Evolutionary conservation across 2,113 vertebrate genomes (phyloP).

Genomic region (Psilopsiagon aurifrons): DNA sequence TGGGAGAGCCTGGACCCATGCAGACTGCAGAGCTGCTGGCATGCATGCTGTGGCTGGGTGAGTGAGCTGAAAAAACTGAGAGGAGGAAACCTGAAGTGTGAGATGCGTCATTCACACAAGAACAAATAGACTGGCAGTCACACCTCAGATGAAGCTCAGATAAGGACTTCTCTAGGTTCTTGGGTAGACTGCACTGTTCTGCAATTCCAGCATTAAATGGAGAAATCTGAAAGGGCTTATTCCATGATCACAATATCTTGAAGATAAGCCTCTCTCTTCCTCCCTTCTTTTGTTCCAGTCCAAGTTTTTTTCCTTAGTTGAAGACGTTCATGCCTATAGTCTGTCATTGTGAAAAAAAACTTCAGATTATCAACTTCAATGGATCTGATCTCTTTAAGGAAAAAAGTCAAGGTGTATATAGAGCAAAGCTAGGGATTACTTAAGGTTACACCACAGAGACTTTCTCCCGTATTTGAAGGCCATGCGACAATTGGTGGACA

Average conservation of each 20-base stretch:
- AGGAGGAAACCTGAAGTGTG: neutral
- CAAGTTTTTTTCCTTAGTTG: neutral
- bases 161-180: neutral
- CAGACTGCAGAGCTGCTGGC: neutral
- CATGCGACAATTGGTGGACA: neutral
- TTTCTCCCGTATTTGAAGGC: neutral
- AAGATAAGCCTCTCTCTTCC: neutral
- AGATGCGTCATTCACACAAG: neutral
- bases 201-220: neutral
- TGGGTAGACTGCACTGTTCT: neutral
- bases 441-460: neutral
- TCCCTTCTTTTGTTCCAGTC: neutral
- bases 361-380: neutral
- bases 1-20: too few relatives aligned
- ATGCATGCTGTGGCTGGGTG: neutral
- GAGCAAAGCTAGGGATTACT: neutral
- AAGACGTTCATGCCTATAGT: neutral
- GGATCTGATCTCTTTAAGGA: neutral
- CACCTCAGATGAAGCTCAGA: neutral
- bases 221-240: neutral
- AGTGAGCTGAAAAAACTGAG: neutral
- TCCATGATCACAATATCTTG: rapidly evolving
- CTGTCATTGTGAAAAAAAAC: neutral
- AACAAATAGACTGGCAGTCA: neutral
- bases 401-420: neutral